Conservation (phyloP, 2,113 vertebrate genomes). For the Clupea harengus region DNA sequence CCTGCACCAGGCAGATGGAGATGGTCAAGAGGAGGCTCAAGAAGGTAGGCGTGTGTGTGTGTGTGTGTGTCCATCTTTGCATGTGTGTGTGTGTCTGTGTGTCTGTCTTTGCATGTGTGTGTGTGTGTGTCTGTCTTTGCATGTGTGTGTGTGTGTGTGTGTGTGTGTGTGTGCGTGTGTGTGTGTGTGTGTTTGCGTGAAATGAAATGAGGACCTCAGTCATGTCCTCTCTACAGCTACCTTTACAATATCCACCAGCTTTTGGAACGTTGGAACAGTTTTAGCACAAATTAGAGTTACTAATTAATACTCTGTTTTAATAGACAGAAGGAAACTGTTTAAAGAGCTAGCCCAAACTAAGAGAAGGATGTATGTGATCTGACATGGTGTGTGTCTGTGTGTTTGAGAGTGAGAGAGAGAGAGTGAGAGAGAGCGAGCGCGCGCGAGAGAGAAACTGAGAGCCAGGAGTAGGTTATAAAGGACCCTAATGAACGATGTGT, state of each 20-base stretch:
- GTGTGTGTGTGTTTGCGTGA: neutral
- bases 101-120: neutral
- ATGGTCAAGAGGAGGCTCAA: slow-evolving; percentile 68
- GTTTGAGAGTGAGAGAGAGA: neutral
- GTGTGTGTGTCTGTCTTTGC: neutral
- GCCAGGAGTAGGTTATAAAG: neutral
- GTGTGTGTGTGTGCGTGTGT: neutral
- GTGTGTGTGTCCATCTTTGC: neutral
- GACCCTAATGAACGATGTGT: neutral
- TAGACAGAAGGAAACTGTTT: no score
- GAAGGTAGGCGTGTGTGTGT: slow-evolving; percentile 66
- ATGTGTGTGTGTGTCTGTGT: neutral
- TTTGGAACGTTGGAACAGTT: neutral
- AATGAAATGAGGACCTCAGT: no score
- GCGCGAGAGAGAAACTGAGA: neutral
- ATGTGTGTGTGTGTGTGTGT: neutral
- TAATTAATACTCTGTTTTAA: no score
- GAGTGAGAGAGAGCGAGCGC: neutral
- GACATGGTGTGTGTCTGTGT: no score
- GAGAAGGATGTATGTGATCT: no score
- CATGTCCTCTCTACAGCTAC: neutral
- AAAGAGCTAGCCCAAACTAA: no score
- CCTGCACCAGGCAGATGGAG: slow-evolving; percentile 67
- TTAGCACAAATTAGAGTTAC: neutral
- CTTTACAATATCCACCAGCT: no score